Conservation (phyloP, 1,140 invertebrate genomes). For the Acromyrmex heyeri region DNA sequence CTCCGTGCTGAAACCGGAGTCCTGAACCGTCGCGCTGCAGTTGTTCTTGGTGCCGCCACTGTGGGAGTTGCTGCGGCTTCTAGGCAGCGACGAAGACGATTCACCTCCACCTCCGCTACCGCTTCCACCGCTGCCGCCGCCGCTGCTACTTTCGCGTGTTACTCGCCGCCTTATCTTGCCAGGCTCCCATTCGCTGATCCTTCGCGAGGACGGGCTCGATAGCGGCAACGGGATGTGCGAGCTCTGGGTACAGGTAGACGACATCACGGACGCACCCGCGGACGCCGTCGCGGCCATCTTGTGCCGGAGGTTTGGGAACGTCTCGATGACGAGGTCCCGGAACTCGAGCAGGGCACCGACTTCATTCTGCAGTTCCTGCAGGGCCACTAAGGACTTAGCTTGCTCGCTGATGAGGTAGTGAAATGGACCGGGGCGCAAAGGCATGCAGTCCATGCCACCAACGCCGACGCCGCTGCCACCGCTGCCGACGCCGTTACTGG, state of each 20-base stretch:
- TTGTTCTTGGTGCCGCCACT: conserved; percentile 87
- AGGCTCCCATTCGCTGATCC: conserved; percentile 90
- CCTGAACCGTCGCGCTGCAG: conserved; percentile 90
- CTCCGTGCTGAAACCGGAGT: conserved; percentile 94
- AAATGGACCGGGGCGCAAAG: conserved; percentile 90
- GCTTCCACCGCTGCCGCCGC: conserved; percentile 81
- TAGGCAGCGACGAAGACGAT: conserved; percentile 87
- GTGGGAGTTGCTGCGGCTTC: conserved; percentile 90
- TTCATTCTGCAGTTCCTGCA: conserved; percentile 95
- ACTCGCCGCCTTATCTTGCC: conserved; percentile 92
- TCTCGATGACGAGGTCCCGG: conserved; percentile 96
- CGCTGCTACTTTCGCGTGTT: conserved; percentile 49
- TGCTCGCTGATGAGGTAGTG: conserved; percentile 94
- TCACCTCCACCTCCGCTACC: conserved; percentile 85
- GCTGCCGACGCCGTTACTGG: conserved; percentile 76
- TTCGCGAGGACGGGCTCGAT: conserved; percentile 82
- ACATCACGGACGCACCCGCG: conserved; percentile 82
- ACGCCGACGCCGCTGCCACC: conserved; percentile 83
- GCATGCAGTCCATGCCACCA: conserved; percentile 91
- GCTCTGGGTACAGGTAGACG: conserved; percentile 75
- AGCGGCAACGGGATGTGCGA: conserved; percentile 81
- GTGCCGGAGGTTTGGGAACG: conserved; percentile 94
- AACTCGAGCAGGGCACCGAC: conserved; percentile 95
- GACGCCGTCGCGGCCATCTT: conserved; percentile 89
- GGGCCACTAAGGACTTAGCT: conserved; percentile 92